Base-by-base conservation (phyloP, 2,888 invertebrate species). In the Harmothoe impar region DNA sequence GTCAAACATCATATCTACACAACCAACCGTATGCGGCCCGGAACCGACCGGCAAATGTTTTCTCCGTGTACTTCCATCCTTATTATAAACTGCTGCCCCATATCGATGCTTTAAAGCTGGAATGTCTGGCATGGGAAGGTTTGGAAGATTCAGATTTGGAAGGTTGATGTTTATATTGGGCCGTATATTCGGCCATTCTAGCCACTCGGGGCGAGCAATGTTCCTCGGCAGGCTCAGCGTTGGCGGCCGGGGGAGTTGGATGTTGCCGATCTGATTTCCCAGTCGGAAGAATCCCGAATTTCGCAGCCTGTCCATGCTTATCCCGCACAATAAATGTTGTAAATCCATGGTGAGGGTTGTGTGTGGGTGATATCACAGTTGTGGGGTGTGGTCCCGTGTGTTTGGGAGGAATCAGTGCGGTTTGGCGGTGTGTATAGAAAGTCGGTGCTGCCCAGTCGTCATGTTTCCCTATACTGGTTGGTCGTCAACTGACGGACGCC, bases 1-100 rank as follows among this genome's bases (percentile, higher is more conserved):
- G 91, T 96, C 96, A 62, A 96, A 95, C 97, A 97, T 97, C 35
- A 97, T 94, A 95, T 97, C 97, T 54, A 96, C 94, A 93, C 96
- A 97, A 89, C 97, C 97, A 52, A 97, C 97, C 72, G 96, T 95
- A 94, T 96, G 96, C 0, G 96, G 96, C 12, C 97, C 95, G 20
- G 92, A 92, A 0, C 93, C 93, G n/a, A 93, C 92, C 12, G 95
- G 95, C 0, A 94, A 91, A 91, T 95, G 95, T 23, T 77, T 90
- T 35, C 91, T 85, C 15, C 85, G 35, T n/a, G 85, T 52, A 20
- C 51, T 51, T 10, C 85, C 85, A 51, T 85, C n/a, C 51, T 85
- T 85, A 51, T 85, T 85, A 51, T 85, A 85, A 10, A 85, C 85
- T 23, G 85, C 85, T 25, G 51, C 85, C 7, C 85, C 85, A 85